Evolutionary conservation across 2,797 vertebrate species (phyloP).

Genomic region (Simalia tracyae): DNA sequence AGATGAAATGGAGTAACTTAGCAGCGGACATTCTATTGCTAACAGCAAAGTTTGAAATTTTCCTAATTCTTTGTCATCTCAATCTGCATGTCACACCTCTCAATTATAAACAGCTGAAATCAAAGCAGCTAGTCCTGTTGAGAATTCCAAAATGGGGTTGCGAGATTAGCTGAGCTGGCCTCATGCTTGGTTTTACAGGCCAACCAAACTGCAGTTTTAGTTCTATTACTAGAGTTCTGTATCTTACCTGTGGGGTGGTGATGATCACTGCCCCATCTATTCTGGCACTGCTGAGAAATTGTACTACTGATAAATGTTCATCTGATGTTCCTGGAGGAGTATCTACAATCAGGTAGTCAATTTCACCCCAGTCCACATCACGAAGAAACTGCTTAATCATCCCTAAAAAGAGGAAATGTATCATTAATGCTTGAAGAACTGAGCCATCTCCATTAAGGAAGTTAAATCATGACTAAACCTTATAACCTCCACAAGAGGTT

Average conservation of each 20-base stretch:
- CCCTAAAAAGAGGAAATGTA: slow-evolving; percentile 69
- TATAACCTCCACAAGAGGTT: not conserved
- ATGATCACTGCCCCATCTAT: slow-evolving; percentile 88
- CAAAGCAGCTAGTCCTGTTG: not conserved
- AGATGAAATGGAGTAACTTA: not conserved
- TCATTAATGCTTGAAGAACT: not conserved
- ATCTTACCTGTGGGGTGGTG: slow-evolving; percentile 90
- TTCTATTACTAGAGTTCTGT: fast-evolving
- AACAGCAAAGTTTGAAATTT: not conserved
- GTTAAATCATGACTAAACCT: no score
- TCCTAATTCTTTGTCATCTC: not conserved
- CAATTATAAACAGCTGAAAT: not conserved
- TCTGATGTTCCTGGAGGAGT: slow-evolving; percentile 93
- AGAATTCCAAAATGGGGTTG: not conserved
- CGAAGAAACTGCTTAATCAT: slow-evolving; percentile 97
- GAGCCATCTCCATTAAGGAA: no score
- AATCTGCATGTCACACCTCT: not conserved
- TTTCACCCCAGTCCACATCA: slow-evolving; percentile 94
- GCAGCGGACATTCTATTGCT: not conserved
- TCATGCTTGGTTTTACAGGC: not conserved
- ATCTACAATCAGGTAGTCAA: slow-evolving; percentile 92
- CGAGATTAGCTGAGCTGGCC: not conserved
- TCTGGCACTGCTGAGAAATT: slow-evolving; percentile 82
- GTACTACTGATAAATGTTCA: slow-evolving; percentile 89
- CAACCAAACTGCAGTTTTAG: not conserved